A percentile compares a stretch with the other conserved stretches of the same genome.
Conservation (phyloP, 2,888 invertebrate species). For the Nomada goodeniana region DNA sequence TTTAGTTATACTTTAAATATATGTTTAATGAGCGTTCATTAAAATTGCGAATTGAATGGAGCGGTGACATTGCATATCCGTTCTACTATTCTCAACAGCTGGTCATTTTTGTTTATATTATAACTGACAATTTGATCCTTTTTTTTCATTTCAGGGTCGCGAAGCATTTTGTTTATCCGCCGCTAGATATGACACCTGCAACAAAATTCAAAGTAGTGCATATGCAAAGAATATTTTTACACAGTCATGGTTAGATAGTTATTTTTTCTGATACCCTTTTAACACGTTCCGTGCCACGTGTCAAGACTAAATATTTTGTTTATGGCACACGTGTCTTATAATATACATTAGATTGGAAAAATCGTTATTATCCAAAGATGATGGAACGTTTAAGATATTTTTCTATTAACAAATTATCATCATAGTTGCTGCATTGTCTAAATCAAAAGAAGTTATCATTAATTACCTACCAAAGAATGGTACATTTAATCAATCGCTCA, state of each 20-base stretch:
- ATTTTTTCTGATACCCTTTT: neutral
- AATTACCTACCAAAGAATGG: too few relatives aligned
- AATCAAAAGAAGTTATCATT: too few relatives aligned
- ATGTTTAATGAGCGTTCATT: neutral
- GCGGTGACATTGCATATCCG: neutral
- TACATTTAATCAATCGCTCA: too few relatives aligned
- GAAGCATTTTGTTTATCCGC: neutral
- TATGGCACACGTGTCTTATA: too few relatives aligned
- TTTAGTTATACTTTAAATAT: neutral
- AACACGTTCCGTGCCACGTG: too few relatives aligned
- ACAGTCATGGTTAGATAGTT: neutral
- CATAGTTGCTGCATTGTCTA: too few relatives aligned
- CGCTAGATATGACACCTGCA: conserved; percentile 26
- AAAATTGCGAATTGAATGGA: neutral
- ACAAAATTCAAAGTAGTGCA: conserved; percentile 23
- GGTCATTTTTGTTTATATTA: neutral
- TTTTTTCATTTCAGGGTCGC: neutral
- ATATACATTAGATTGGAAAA: too few relatives aligned
- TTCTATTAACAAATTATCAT: too few relatives aligned
- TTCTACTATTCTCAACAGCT: neutral
- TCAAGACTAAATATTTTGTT: too few relatives aligned
- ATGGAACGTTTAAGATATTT: too few relatives aligned
- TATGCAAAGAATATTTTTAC: neutral
- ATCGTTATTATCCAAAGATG: too few relatives aligned
- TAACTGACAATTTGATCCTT: neutral